Evolutionary conservation across 2,797 vertebrate genomes (phyloP).

Genomic region (Hydrocynus forskahlii): DNA sequence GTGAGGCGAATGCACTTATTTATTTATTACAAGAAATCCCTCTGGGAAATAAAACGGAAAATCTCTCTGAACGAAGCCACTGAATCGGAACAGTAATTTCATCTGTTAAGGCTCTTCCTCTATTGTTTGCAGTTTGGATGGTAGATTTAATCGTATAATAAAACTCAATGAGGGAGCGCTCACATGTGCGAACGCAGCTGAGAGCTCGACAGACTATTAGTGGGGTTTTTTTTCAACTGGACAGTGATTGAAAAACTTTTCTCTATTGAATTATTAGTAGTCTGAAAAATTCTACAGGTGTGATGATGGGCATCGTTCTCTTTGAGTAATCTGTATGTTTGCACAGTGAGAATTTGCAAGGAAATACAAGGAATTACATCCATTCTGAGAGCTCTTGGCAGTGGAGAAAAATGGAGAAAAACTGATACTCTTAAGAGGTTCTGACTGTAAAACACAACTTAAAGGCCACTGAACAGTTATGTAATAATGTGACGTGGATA

Average conservation of each 20-base stretch:
- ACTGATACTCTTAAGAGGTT: neutral
- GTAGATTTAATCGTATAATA: constrained; percentile 39
- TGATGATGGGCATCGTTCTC: neutral
- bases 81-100: constrained; percentile 32
- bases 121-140: constrained; percentile 35
- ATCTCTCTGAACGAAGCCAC: constrained; percentile 22
- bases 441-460: neutral
- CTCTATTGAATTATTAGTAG: neutral
- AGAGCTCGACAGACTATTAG: constrained; percentile 18
- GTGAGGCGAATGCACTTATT: constrained; percentile 4
- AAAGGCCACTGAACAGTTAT: neutral
- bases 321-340: neutral
- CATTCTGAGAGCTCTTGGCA: neutral
- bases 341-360: neutral
- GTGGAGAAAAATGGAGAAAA: neutral
- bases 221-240: neutral
- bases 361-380: neutral
- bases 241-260: neutral
- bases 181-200: constrained; percentile 23
- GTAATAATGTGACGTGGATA: neutral
- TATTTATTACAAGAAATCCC: constrained; percentile 33
- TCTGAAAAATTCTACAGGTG: neutral
- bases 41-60: constrained; percentile 34
- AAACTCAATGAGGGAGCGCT: constrained; percentile 17
- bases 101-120: constrained; percentile 30